Percentiles rank a stretch among this genome's conserved stretches.
phyloP scores from a whole-genome alignment of 2,888 invertebrate species.

The Agonopterix heracliana region DNA sequence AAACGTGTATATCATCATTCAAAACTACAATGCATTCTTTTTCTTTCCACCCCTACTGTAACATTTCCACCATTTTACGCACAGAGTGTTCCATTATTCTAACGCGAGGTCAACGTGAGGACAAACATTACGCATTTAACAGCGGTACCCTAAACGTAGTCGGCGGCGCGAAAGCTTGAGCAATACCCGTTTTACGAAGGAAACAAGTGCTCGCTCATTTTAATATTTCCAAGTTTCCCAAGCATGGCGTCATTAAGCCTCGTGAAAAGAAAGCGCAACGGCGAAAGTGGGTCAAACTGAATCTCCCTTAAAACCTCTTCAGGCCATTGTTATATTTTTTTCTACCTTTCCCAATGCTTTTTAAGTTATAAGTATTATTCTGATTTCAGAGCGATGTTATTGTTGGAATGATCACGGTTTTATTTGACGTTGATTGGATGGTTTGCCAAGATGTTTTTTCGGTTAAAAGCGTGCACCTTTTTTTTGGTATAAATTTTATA shows the following conservation, averaged over 20 bases:
- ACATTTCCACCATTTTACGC: too few relatives aligned
- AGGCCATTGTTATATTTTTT: conserved; percentile 61
- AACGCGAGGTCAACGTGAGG: too few relatives aligned
- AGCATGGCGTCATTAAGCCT: conserved; percentile 61
- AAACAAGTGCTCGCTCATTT: conserved; percentile 73
- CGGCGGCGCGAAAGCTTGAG: conserved; percentile 57
- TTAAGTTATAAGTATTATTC: background rate
- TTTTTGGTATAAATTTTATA: background rate
- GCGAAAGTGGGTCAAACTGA: conserved; percentile 21
- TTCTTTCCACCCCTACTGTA: too few relatives aligned
- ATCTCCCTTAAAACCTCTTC: conserved; percentile 54
- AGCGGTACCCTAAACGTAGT: conserved; percentile 25
- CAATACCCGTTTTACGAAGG: conserved; percentile 59
- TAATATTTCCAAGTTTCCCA: conserved; percentile 68
- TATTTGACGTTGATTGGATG: conserved; percentile 19
- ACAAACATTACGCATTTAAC: conserved; percentile 15
- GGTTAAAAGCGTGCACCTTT: background rate
- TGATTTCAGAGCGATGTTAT: conserved; percentile 15
- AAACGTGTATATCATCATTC: too few relatives aligned
- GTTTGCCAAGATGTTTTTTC: background rate
- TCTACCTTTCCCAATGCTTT: conserved; percentile 34
- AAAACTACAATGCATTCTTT: too few relatives aligned
- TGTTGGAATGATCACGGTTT: conserved; percentile 22
- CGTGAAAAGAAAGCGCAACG: conserved; percentile 51
- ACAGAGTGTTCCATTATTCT: too few relatives aligned